A percentile compares a stretch with the other conserved stretches of the same genome.
Conservation (phyloP, 2,113 vertebrate genomes). For the Probosciger aterrimus region DNA sequence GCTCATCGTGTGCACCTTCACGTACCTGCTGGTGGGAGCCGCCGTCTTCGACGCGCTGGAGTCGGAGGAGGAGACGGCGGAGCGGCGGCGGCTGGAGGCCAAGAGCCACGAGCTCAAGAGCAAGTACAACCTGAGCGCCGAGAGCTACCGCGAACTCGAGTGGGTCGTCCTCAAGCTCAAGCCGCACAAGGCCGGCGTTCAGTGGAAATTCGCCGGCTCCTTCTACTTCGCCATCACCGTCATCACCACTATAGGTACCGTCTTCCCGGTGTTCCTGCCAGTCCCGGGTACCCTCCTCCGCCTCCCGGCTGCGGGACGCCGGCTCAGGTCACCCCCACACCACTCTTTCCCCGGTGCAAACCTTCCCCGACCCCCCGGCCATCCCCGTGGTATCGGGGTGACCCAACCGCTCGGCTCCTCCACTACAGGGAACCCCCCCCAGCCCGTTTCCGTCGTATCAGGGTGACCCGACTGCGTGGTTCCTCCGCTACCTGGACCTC, state of each 20-base stretch:
- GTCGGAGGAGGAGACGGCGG: slow-evolving; percentile 82
- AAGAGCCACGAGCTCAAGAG: slow-evolving; percentile 75
- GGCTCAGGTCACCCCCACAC: neutral
- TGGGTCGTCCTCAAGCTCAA: slow-evolving; percentile 88
- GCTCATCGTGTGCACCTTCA: slow-evolving; percentile 93
- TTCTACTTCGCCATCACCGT: slow-evolving; percentile 98
- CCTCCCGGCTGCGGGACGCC: neutral
- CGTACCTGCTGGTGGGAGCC: slow-evolving; percentile 93
- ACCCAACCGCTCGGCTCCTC: neutral
- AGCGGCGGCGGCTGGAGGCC: slow-evolving; percentile 74
- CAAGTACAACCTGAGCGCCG: slow-evolving; percentile 86
- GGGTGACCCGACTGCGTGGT: neutral
- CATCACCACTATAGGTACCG: slow-evolving; percentile 93
- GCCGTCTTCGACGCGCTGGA: slow-evolving; percentile 93
- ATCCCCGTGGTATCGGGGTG: neutral
- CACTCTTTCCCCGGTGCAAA: neutral
- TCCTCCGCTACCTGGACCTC: neutral
- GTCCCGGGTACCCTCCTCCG: neutral
- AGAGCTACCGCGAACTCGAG: slow-evolving; percentile 84
- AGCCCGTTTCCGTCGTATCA: neutral
- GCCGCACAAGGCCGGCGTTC: slow-evolving; percentile 92
- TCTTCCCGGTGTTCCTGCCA: neutral
- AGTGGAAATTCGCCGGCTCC: slow-evolving; percentile 93
- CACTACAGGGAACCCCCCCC: neutral
- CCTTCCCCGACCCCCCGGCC: neutral